Base-by-base conservation (phyloP, 2,888 invertebrate species). In the Eupithecia centaureata region DNA sequence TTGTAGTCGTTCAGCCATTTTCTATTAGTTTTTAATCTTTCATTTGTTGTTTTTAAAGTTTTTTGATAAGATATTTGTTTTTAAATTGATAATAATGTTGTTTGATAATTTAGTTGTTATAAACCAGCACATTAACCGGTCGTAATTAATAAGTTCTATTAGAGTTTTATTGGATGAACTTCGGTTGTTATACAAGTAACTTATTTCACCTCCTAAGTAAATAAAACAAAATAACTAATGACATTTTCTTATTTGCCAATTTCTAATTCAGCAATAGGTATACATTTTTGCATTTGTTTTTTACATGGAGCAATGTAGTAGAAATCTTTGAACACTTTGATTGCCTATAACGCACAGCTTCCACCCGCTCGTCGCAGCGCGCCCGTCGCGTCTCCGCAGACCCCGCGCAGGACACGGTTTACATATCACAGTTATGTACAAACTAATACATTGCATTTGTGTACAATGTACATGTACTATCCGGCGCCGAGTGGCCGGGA, bases 11-110 rank as follows among this genome's bases (percentile, higher is more conserved):
- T 12, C 7, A 57, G 56, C 56, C 28, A 30, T 30, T 56, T 28
- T 57, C 18, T 32, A 18, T 30, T 33, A 5, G 18, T 28, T 5
- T 30, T 54, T 54, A n/a, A 28, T n/a, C n/a, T 28, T 22, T 32
- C 12, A 10, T 2, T 25, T 22, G 22, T 51, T 51, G 5, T 18
- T 52, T 47, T 42, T 12, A 10, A 47, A 12, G 4, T 22, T 47
- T 10, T 47, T 22, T 47, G 47, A 22, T 47, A 47, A 47, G 47
- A 18, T 47, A 47, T 47, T n/a, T n/a, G n/a, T n/a, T n/a, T n/a
- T n/a, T n/a, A n/a, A n/a, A n/a, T n/a, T n/a, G n/a, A n/a, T n/a
- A n/a, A n/a, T n/a, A n/a, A n/a, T n/a, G n/a, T n/a, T n/a, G n/a
- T n/a, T n/a, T n/a, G n/a, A n/a, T 22, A 47, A 47, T 47, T 47